A percentile compares a stretch with the other conserved stretches of the same genome.
Conservation (phyloP, 1,140 invertebrate genomes). For the Octopus sinensis region DNA sequence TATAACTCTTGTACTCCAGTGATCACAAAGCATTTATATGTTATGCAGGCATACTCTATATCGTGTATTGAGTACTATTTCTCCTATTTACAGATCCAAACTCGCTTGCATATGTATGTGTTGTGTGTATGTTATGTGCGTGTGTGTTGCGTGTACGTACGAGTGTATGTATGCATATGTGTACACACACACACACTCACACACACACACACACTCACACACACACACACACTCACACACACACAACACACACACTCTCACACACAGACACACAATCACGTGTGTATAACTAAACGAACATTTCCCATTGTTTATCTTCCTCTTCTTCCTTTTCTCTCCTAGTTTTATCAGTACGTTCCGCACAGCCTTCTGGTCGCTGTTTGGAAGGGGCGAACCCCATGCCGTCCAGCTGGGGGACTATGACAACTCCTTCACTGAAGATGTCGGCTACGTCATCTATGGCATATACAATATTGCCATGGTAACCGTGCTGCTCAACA, state of each 20-base stretch:
- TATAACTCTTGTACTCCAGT: too few species aligned
- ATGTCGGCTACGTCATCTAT: conserved; percentile 46
- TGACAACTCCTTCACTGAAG: conserved; percentile 37
- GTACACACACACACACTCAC: too few species aligned
- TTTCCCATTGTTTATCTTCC: neutral
- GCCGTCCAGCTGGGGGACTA: conserved; percentile 57
- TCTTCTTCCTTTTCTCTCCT: conserved; percentile 25
- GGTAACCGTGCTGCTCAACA: conserved; percentile 62
- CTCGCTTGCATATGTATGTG: too few species aligned
- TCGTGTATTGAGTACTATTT: too few species aligned
- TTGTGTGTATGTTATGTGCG: neutral
- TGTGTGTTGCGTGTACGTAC: neutral
- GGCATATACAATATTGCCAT: conserved; percentile 57
- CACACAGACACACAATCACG: neutral
- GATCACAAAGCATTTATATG: too few species aligned
- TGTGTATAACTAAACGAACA: neutral
- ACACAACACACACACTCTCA: neutral
- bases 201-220: too few species aligned
- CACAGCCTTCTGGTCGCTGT: conserved; percentile 73
- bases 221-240: neutral
- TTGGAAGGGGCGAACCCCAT: conserved; percentile 68
- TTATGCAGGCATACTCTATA: too few species aligned
- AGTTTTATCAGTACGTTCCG: conserved; percentile 65
- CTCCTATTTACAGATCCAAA: too few species aligned
- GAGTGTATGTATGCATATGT: neutral